phyloP scores from a whole-genome alignment of 2,113 vertebrate genomes.

The Epinephelus lanceolatus region DNA sequence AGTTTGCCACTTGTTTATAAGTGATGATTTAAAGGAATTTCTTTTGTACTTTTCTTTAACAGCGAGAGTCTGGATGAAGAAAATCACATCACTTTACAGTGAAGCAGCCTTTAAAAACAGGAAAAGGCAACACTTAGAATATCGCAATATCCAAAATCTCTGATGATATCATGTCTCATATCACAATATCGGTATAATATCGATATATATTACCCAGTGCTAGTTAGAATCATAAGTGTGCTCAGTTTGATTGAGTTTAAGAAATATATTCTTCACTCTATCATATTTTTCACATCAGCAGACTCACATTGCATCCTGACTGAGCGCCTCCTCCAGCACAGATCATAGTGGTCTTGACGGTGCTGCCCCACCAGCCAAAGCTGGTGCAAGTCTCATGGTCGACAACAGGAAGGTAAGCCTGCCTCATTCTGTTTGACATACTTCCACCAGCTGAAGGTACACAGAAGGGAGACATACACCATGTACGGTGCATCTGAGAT shows the following conservation, averaged over 20 bases:
- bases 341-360: constrained; percentile 83
- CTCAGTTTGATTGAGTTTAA: background rate
- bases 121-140: too few species aligned
- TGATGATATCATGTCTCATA: too few species aligned
- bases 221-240: background rate
- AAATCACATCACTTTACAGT: too few species aligned
- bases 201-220: too few species aligned
- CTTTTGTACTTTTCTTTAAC: too few species aligned
- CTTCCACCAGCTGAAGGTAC: constrained; percentile 9
- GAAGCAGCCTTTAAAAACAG: too few species aligned
- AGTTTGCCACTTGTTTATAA: too few species aligned
- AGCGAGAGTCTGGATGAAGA: too few species aligned
- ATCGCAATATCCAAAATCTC: too few species aligned
- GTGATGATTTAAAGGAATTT: too few species aligned
- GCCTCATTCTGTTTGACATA: constrained; percentile 74
- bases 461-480: background rate
- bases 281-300: background rate
- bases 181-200: too few species aligned
- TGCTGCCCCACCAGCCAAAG: constrained; percentile 82
- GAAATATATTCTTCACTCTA: background rate
- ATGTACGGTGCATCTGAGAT: too few species aligned
- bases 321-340: constrained; percentile 83
- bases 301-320: constrained; percentile 82
- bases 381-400: constrained; percentile 79
- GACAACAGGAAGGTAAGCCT: constrained; percentile 82